Base-by-base conservation (phyloP, 2,888 invertebrate genomes). In the Lasioglossum lativentre region DNA sequence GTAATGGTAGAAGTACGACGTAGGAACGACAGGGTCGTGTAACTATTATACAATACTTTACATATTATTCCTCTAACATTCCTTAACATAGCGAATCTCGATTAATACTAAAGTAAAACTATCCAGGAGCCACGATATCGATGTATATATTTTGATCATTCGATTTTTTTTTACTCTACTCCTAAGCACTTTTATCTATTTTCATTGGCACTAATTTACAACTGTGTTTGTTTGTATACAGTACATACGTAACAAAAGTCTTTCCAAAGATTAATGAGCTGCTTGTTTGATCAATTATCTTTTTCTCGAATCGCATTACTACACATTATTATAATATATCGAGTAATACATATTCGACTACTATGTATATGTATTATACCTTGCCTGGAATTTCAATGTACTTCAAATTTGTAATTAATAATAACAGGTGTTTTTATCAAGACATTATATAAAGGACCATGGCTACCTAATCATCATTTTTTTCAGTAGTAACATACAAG, bases 401-500 rank as follows among this genome's bases (percentile, higher is more conserved):
- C 75, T 79, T 30, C 59, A 45, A 79, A 34, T 27, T 73, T 72
- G 30, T 74, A 30, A 63, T 63, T 75, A 82, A 59, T 74, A 86
- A 86, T 89, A 82, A 88, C 89, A 81, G 86, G 85, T 85, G 89
- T 86, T 79, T 73, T 86, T 83, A 79, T 86, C 85, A 93, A 93
- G 93, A 93, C 93, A 93, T 91, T 47, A 93, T 94, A 93, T 94
- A 94, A 92, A 93, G 85, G 42, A 93, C 95, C 95, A 95, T 95
- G 95, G 95, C 95, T 95, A 93, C 94, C 94, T 88, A 93, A 95
- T 95, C 95, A 95, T 95, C 94, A 94, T 88, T 89, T 75, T 63
- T 59, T 59, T 16, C 77, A 75, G 73, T 82, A 82, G 73, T 75
- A 77, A 70, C 56, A 8, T 59, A 34, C 42, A 74, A 34, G 45